phyloP scores from a whole-genome alignment of 2,888 invertebrate genomes.

The Hanleya hanleyi region DNA sequence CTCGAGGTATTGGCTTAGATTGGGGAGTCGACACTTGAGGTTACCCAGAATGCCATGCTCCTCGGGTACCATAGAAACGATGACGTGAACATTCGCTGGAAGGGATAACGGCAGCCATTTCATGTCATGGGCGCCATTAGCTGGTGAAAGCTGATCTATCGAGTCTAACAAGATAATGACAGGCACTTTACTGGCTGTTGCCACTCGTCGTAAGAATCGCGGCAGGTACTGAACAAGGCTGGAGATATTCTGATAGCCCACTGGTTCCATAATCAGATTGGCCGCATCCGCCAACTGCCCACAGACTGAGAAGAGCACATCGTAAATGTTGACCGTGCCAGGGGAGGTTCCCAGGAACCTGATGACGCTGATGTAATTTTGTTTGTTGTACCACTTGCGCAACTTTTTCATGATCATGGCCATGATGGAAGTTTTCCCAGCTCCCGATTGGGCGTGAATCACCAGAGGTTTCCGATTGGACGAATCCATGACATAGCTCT shows the following conservation, averaged over 20 bases:
- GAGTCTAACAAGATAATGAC: constrained; percentile 66
- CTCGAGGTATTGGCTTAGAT: constrained; percentile 46
- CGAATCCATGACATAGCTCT: constrained; percentile 43
- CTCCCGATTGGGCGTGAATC: constrained; percentile 61
- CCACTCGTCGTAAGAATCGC: constrained; percentile 52
- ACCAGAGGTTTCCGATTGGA: constrained; percentile 48
- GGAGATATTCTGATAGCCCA: constrained; percentile 53
- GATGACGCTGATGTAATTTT: constrained; percentile 44
- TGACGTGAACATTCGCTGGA: constrained; percentile 59
- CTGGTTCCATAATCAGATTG: constrained; percentile 57
- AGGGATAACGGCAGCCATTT: constrained; percentile 61
- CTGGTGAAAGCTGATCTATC: constrained; percentile 59
- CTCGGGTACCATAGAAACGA: constrained; percentile 60
- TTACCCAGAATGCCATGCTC: constrained; percentile 54
- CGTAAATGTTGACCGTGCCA: constrained; percentile 46
- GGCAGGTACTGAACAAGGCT: constrained; percentile 53
- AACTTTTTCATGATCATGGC: constrained; percentile 60
- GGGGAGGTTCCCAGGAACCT: constrained; percentile 63
- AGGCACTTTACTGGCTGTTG: constrained; percentile 47
- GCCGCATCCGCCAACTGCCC: constrained; percentile 56
- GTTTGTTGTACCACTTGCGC: constrained; percentile 46
- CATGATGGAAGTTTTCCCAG: constrained; percentile 65
- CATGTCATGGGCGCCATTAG: constrained; percentile 53
- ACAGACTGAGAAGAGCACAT: constrained; percentile 52
- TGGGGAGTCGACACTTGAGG: constrained; percentile 44